Percentiles rank a stretch among this genome's conserved stretches.
Evolutionary conservation across 2,113 vertebrate genomes (phyloP).

Genomic region (Carollia perspicillata): DNA sequence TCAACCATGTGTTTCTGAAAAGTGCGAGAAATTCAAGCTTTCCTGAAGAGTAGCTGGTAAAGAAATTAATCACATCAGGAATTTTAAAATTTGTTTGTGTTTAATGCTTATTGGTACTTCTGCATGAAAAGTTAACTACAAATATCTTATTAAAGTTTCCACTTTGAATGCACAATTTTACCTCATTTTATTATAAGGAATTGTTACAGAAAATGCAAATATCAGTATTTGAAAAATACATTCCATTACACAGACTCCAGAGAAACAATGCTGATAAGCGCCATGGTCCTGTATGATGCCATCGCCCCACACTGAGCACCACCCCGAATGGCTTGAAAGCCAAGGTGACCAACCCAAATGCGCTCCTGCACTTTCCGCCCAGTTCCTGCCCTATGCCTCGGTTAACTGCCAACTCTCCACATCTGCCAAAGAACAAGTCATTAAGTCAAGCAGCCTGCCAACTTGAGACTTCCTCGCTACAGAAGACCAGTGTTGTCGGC

Average conservation of each 20-base stretch:
- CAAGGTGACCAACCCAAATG: not conserved
- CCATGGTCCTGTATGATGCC: constrained; percentile 24
- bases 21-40: not conserved
- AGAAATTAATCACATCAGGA: constrained; percentile 16
- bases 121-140: constrained; percentile 49
- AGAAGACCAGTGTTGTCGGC: not conserved
- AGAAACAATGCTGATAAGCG: constrained; percentile 72
- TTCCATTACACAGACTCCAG: constrained; percentile 78
- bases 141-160: constrained; percentile 59
- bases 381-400: not conserved
- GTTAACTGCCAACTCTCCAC: not conserved
- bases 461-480: not conserved
- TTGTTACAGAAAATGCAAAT: constrained; percentile 80
- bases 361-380: not conserved
- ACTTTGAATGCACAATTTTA: constrained; percentile 63
- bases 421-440: not conserved
- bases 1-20: not conserved
- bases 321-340: not conserved
- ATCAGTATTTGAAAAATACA: constrained; percentile 82
- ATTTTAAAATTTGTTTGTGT: not conserved
- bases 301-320: not conserved
- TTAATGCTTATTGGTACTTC: constrained; percentile 40
- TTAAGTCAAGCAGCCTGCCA: not conserved
- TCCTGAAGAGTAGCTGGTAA: not conserved
- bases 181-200: constrained; percentile 81